Percentiles rank a stretch among this genome's conserved stretches.
phyloP scores from a whole-genome alignment of 2,888 invertebrate species.

The Nudaria mundana region DNA sequence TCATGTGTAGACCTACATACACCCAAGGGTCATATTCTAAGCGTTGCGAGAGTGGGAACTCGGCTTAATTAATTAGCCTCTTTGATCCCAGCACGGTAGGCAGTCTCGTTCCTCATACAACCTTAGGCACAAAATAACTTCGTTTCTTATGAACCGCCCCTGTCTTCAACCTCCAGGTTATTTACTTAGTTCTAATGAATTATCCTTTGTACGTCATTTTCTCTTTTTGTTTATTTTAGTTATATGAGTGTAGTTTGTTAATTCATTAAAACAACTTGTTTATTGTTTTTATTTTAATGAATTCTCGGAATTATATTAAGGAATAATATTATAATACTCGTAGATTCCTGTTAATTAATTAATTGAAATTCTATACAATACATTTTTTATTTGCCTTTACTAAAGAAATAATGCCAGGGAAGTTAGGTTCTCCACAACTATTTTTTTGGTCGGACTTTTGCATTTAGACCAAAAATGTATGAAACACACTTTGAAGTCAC shows the following conservation, averaged over 20 bases:
- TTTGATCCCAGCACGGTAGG: slow-evolving; percentile 45
- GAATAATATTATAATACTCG: too few species aligned
- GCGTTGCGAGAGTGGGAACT: slow-evolving; percentile 47
- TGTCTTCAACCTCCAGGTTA: slow-evolving; percentile 26
- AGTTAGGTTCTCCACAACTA: too few species aligned
- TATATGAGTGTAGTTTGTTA: not conserved
- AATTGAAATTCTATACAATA: too few species aligned
- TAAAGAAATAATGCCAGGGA: too few species aligned
- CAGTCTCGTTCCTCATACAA: slow-evolving; percentile 24
- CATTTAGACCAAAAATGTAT: too few species aligned
- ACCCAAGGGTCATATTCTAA: slow-evolving; percentile 43
- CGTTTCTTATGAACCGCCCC: slow-evolving; percentile 35
- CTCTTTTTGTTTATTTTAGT: slow-evolving; percentile 9
- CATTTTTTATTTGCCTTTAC: too few species aligned
- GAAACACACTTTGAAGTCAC: too few species aligned
- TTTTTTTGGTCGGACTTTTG: too few species aligned
- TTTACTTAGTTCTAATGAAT: slow-evolving; percentile 20
- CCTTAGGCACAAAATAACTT: slow-evolving; percentile 39
- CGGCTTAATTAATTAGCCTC: slow-evolving; percentile 65
- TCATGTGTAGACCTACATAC: slow-evolving; percentile 34
- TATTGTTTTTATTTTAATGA: too few species aligned
- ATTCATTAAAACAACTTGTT: not conserved
- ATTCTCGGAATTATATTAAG: too few species aligned
- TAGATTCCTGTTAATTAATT: too few species aligned
- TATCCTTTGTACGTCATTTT: slow-evolving; percentile 10